These are phyloP conservation scores for Agrochola macilenta DNA, from an alignment of 2,888 invertebrate species.

Conservation along the genomic window DNA sequence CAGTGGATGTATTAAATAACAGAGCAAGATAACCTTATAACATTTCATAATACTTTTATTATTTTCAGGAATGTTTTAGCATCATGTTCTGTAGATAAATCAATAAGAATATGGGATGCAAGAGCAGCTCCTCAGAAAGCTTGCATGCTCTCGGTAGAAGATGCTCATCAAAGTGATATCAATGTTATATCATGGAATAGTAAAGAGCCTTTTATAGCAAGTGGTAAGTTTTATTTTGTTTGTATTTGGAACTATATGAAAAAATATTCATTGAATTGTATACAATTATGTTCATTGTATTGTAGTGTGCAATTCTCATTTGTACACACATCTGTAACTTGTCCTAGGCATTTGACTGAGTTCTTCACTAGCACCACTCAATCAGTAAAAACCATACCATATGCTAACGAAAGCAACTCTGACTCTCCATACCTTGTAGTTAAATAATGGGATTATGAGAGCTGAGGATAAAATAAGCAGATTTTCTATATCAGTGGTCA, in stretches of 20 bases:
- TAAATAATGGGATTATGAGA: neutral
- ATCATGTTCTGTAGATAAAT: slow-evolving; percentile 96
- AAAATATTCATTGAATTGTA: neutral
- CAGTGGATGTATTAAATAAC: neutral
- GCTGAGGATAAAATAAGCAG: neutral
- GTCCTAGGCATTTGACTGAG: neutral
- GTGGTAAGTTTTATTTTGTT: slow-evolving; percentile 87
- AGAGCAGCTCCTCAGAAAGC: slow-evolving; percentile 96
- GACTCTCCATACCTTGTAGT: neutral
- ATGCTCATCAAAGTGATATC: slow-evolving; percentile 97
- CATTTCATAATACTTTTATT: slow-evolving; percentile 1
- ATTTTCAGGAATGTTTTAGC: slow-evolving; percentile 93
- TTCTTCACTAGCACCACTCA: neutral
- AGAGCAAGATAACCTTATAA: neutral
- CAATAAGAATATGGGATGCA: slow-evolving; percentile 98
- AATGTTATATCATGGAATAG: slow-evolving; percentile 99
- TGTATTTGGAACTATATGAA: neutral
- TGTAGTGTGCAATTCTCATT: neutral
- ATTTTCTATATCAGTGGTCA: neutral
- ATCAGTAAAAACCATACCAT: neutral
- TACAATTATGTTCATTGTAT: neutral
- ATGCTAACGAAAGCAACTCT: neutral
- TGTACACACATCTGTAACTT: neutral
- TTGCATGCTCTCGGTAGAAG: slow-evolving; percentile 96
- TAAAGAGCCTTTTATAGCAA: slow-evolving; percentile 96